Conservation (phyloP, 2,888 invertebrate genomes). For the Laothoe populi region DNA sequence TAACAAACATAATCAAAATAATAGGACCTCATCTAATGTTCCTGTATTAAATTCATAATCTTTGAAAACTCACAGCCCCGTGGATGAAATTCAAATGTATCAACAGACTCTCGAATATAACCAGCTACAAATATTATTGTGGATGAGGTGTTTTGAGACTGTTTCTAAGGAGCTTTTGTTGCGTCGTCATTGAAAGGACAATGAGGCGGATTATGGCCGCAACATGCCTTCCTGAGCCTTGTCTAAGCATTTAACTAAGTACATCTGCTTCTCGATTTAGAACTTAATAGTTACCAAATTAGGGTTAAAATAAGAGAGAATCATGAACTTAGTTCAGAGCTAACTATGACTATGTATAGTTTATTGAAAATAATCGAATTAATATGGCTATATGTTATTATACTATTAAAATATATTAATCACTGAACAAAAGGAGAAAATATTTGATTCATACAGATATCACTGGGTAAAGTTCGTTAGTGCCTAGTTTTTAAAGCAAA, state of each 20-base stretch:
- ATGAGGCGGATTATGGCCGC: constrained; percentile 43
- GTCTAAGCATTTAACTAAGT: background rate
- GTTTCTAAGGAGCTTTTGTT: constrained; percentile 27
- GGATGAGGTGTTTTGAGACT: constrained; percentile 21
- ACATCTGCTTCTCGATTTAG: background rate
- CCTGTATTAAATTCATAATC: constrained; percentile 1
- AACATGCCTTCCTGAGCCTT: constrained; percentile 29
- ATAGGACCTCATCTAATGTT: background rate
- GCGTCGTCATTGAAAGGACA: constrained; percentile 42
- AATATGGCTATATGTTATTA: no score
- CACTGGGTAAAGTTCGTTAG: no score
- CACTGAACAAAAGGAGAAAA: no score
- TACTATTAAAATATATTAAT: no score
- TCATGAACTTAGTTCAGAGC: no score
- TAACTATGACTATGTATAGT: no score
- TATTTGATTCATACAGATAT: no score
- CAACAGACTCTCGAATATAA: constrained; percentile 4
- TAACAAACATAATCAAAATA: no score
- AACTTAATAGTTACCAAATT: background rate
- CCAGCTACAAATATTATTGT: constrained; percentile 21
- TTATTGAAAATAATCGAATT: no score
- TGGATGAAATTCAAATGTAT: background rate
- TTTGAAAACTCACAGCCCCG: background rate
- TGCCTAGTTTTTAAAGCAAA: background rate
- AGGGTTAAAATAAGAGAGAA: background rate